Evolutionary conservation across 2,113 vertebrate species (phyloP), one percentile per base, ranked within the genome.

Genomic region (Dasypus novemcinctus): DNA sequence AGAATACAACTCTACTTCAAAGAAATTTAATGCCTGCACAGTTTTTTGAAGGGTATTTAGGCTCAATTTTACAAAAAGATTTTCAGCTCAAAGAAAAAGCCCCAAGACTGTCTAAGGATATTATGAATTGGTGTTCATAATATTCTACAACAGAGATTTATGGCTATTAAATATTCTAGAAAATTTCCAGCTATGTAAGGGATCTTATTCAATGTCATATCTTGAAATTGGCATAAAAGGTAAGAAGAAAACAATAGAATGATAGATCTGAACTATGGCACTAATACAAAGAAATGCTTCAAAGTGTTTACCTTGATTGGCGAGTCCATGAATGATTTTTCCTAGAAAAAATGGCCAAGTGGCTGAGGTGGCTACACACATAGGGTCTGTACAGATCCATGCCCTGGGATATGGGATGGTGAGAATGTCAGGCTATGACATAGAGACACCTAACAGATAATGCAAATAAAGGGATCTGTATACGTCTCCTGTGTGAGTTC

Each of bases 21-120:
- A 96, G 46, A 88, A 66, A 92, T 7, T 57, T 83, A 93, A 81
- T 6, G 36, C 11, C 49, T 74, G 82, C 33, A 61, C 23, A 49
- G 18, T 57, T 68, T 95, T 88, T 76, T 89, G 43, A 85, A 80
- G 20, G 43, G 85, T 59, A 3, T 83, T 69, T 71, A 82, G 79
- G 18, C 52, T 89, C 63, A 75, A 91, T 10, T 66, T 59, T 57
- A 89, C 17, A 49, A 74, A 89, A 90, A 61, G 21, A n/a, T 7
- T 82, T 79, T 91, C 52, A 94, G 79, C 9, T 89, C 49, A 81
- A 90, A 92, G 25, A 38, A 84, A 95, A 90, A 80, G 5, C 2
- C 27, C 18, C 20, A 7, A 79, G 6, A 69, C 23, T 90, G 23
- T 85, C 27, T 92, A 92, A 85, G 41, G 18, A 33, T 68, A 90